Evolutionary conservation across 2,797 vertebrate genomes (phyloP).

Genomic region (Dromococcyx pavoninus): DNA sequence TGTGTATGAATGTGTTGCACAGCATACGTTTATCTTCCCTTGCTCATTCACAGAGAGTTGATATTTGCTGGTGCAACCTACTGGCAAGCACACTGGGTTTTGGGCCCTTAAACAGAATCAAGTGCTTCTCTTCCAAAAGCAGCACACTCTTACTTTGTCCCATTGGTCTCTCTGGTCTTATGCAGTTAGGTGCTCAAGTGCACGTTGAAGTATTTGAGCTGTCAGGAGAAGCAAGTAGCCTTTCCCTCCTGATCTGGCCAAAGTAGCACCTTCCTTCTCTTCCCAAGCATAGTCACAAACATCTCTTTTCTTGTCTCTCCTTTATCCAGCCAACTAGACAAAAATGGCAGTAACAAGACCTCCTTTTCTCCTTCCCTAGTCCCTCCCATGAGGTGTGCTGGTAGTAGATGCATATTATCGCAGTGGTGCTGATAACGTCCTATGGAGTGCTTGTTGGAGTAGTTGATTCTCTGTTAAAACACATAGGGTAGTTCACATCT

Average conservation of each 20-base stretch:
- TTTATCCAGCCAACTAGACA: not conserved
- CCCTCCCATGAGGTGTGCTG: not conserved
- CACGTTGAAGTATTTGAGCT: not conserved
- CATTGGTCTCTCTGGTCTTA: not conserved
- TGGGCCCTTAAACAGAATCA: not conserved
- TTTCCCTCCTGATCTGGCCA: not conserved
- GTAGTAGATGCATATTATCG: not conserved
- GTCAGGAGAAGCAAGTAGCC: not conserved
- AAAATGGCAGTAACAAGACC: not conserved
- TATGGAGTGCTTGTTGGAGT: not conserved
- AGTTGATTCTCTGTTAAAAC: not conserved
- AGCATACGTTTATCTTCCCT: not conserved
- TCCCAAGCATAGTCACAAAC: not conserved
- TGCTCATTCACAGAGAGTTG: not conserved
- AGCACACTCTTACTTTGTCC: not conserved
- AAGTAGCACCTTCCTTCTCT: not conserved
- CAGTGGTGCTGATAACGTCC: not conserved
- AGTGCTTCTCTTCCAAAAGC: not conserved
- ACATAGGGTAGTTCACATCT: not conserved
- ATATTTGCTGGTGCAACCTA: not conserved
- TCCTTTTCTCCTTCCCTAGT: not conserved
- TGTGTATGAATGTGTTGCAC: rapidly evolving
- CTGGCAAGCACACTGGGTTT: rapidly evolving
- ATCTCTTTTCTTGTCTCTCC: not conserved
- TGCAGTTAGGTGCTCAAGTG: rapidly evolving